Conservation (phyloP, 2,888 invertebrate genomes). For the Pecten maximus region DNA sequence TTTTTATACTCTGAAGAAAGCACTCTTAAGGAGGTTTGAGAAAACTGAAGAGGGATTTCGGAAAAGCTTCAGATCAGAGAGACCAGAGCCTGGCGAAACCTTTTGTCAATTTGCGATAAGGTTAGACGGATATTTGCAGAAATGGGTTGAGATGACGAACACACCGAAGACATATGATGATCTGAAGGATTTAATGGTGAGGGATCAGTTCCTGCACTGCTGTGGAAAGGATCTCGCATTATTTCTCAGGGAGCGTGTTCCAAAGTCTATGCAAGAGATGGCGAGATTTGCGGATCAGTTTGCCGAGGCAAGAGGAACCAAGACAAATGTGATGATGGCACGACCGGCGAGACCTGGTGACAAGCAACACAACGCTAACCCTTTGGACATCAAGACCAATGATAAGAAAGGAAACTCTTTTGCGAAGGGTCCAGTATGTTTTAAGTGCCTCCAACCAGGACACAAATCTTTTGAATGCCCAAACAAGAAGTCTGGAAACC, state of each 20-base stretch:
- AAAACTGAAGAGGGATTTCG: slow-evolving; percentile 46
- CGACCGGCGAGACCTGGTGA: neutral
- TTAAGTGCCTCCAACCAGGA: slow-evolving; percentile 30
- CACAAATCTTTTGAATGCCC: slow-evolving; percentile 36
- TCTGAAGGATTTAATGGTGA: slow-evolving; percentile 44
- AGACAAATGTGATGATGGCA: neutral
- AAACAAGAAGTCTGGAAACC: neutral
- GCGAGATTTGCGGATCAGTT: slow-evolving; percentile 47
- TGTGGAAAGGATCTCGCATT: slow-evolving; percentile 39
- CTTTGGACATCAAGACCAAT: neutral
- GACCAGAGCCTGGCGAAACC: slow-evolving; percentile 43
- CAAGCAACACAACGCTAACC: neutral
- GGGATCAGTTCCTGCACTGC: slow-evolving; percentile 45
- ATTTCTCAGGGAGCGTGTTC: slow-evolving; percentile 38
- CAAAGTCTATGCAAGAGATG: slow-evolving; percentile 42
- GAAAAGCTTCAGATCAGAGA: slow-evolving; percentile 41
- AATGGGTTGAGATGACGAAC: slow-evolving; percentile 48
- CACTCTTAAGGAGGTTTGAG: slow-evolving; percentile 39
- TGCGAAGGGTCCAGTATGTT: slow-evolving; percentile 30
- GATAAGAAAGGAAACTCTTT: neutral
- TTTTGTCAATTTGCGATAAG: slow-evolving; percentile 41
- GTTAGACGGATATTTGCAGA: slow-evolving; percentile 41
- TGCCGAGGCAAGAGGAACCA: slow-evolving; percentile 40
- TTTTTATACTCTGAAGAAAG: slow-evolving; percentile 42
- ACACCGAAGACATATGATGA: slow-evolving; percentile 40